These are phyloP conservation scores for Anolis sagrei DNA, from an alignment of 2,113 vertebrate genomes.

Conservation along the genomic window DNA sequence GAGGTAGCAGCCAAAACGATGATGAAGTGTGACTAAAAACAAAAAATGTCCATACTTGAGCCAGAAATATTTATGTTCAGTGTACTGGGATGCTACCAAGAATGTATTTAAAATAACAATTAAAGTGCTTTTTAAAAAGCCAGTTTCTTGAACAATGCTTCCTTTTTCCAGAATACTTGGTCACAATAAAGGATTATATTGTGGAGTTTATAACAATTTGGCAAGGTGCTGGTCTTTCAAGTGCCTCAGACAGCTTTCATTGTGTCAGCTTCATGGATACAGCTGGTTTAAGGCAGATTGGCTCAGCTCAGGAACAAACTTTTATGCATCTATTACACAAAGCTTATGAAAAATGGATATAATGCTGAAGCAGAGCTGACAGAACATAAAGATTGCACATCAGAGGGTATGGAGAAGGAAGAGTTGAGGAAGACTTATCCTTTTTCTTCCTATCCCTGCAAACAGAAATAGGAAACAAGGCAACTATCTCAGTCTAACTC, in stretches of 20 bases:
- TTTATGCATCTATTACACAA: not conserved
- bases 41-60: not conserved
- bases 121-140: slow-evolving; percentile 3
- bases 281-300: not conserved
- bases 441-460: not conserved
- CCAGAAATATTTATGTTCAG: not conserved
- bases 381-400: not conserved
- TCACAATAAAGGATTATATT: not conserved
- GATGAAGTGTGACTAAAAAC: not conserved
- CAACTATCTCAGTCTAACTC: not conserved
- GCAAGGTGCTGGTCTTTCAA: not conserved
- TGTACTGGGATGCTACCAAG: slow-evolving; percentile 6
- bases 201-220: not conserved
- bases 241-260: not conserved
- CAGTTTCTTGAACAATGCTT: slow-evolving; percentile 15
- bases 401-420: not conserved
- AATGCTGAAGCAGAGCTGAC: not conserved
- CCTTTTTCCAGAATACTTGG: not conserved
- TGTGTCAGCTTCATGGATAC: not conserved
- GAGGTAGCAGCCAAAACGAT: not conserved
- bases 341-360: not conserved
- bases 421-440: not conserved
- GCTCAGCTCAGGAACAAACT: not conserved
- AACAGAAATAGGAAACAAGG: not conserved
- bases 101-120: slow-evolving; percentile 3